Base-by-base conservation (phyloP, 2,797 vertebrate species). In the Acrossocheilus wenchowensis region DNA sequence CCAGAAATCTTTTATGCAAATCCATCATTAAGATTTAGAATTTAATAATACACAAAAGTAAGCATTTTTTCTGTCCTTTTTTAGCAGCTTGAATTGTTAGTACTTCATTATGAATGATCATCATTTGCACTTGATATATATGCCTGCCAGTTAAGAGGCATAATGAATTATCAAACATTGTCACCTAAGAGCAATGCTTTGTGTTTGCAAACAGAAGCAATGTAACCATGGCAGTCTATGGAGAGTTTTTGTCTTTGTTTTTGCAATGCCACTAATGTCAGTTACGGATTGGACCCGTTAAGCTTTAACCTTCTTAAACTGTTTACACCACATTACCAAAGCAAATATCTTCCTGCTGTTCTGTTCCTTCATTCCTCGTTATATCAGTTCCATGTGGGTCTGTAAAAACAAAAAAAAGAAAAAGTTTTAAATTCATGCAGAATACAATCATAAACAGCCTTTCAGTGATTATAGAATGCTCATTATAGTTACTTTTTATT, bases 291-390 rank as follows among this genome's bases (percentile, higher is more conserved):
- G 4, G 8, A 66, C 9, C 19, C 7, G 21, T 75, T 39, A 48
- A 57, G 60, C 87, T 83, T 87, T 81, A 84, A 84, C 23, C 21
- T 81, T 69, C 21, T 69, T 60, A 21, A 84, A 84, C 52, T 66
- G 84, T 89, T 86, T 89, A 86, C 43, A 64, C 9, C 62, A 73
- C 30, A 57, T 62, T 57, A 86, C 52, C 77, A 89, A 87, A 89
- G 86, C 71, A 19, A 81, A 89, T 50, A 80, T 81, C 45, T 62
- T 75, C 34, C 26, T 73, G 12, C 41, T 45, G 45, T 77, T 66
- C 78, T 14, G 60, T 69, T 81, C 15, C 19, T 54, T 78, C 0
- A 77, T 34, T 68, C 41, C 5, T 73, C 11, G 6, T 68, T 48
- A 75, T 41, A 74, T 77, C 23, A 2, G 39, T 78, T 36, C 19